phyloP scores from a whole-genome alignment of 2,113 vertebrate species.

The Pseudorhombus dupliciocellatus region DNA sequence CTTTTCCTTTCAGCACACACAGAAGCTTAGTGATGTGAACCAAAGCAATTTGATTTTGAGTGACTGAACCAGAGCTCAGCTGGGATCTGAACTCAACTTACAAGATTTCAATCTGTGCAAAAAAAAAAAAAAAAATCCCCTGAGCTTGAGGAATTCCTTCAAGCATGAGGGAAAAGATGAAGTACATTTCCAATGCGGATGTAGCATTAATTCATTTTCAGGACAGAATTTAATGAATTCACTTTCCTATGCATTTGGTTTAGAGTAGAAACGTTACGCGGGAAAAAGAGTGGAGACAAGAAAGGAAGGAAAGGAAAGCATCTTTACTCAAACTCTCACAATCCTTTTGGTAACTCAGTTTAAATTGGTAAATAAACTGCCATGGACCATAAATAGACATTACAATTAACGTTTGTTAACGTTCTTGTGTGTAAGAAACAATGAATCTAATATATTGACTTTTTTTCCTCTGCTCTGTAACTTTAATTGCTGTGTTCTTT shows the following conservation, averaged over 20 bases:
- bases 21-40: neutral
- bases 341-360: neutral
- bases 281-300: neutral
- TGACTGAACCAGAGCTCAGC: neutral
- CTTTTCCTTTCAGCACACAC: neutral
- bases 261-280: neutral
- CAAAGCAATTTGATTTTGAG: neutral
- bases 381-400: no score
- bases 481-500: neutral
- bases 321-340: neutral
- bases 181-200: neutral
- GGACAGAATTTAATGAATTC: neutral
- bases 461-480: neutral
- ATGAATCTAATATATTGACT: neutral
- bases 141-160: neutral
- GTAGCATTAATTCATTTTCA: neutral
- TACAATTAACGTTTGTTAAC: no score
- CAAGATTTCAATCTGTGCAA: neutral
- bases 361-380: neutral
- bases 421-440: neutral
- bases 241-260: neutral
- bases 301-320: neutral
- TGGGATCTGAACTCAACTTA: slow-evolving; percentile 11
- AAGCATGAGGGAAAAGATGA: neutral
- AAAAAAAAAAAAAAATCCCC: neutral